Conservation (phyloP, 2,113 vertebrate genomes). For the Ia io region DNA sequence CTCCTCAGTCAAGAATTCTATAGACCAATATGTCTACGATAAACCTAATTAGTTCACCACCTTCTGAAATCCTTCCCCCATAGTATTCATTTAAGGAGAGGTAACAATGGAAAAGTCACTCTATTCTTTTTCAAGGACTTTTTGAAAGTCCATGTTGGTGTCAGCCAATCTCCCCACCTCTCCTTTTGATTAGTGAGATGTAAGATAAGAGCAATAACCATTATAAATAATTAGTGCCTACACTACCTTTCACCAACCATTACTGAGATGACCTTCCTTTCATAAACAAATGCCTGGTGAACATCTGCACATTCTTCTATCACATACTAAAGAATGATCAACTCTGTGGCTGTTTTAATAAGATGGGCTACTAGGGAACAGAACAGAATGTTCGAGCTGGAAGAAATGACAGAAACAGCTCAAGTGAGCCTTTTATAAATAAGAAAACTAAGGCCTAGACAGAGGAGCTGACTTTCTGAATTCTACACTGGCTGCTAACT, state of each 20-base stretch:
- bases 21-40: not conserved
- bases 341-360: not conserved
- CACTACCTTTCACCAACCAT: constrained; percentile 45
- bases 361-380: not conserved
- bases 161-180: not conserved
- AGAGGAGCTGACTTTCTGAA: not conserved
- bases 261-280: constrained; percentile 44
- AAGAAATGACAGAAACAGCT: not conserved
- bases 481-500: not conserved
- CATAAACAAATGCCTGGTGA: not conserved
- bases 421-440: not conserved
- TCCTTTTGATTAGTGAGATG: constrained; percentile 54
- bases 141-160: constrained; percentile 33
- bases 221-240: constrained; percentile 57
- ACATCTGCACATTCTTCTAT: not conserved
- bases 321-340: not conserved
- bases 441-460: not conserved
- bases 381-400: not conserved
- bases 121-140: constrained; percentile 52
- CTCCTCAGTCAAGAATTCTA: not conserved
- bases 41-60: not conserved
- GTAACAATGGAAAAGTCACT: not conserved
- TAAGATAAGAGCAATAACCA: constrained; percentile 61
- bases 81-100: not conserved
- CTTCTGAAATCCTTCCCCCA: not conserved